Percentiles rank a stretch among this genome's conserved stretches.
phyloP scores from a whole-genome alignment of 2,113 vertebrate species.

The Pomatostomus ruficeps region DNA sequence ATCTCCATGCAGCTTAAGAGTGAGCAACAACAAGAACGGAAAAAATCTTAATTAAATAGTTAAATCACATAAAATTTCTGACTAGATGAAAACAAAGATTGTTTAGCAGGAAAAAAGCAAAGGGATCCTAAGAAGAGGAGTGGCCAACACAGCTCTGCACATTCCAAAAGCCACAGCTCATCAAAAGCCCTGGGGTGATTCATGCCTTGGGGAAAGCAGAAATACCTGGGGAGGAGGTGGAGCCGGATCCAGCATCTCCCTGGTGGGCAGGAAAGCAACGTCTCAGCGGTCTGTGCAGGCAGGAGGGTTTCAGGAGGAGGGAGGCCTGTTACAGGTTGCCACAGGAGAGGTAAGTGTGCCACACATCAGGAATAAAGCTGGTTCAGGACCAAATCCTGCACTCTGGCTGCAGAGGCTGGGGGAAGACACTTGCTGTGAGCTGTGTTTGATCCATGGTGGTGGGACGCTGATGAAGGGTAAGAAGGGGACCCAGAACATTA shows the following conservation, averaged over 20 bases:
- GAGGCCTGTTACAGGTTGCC: not conserved
- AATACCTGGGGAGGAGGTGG: not conserved
- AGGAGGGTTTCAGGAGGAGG: not conserved
- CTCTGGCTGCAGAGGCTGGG: not conserved
- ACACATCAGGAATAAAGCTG: not conserved
- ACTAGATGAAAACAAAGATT: not conserved
- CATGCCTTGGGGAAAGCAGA: not conserved
- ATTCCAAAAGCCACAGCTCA: not conserved
- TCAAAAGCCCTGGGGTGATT: not conserved
- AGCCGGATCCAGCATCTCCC: not conserved
- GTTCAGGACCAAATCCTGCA: not conserved
- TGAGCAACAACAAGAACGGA: not conserved
- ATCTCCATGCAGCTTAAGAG: not conserved
- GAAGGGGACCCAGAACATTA: not conserved
- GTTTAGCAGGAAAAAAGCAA: not conserved
- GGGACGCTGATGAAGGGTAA: not conserved
- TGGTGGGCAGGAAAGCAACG: not conserved
- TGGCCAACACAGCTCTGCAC: not conserved
- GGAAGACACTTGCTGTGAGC: rapidly evolving
- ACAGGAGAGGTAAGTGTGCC: not conserved
- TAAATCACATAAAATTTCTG: not conserved
- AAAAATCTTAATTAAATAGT: not conserved
- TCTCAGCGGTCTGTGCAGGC: not conserved
- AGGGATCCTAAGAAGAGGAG: not conserved
- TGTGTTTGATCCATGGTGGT: rapidly evolving